Base-by-base conservation (phyloP, 1,140 invertebrate species). In the Drosophila trapezifrons region DNA sequence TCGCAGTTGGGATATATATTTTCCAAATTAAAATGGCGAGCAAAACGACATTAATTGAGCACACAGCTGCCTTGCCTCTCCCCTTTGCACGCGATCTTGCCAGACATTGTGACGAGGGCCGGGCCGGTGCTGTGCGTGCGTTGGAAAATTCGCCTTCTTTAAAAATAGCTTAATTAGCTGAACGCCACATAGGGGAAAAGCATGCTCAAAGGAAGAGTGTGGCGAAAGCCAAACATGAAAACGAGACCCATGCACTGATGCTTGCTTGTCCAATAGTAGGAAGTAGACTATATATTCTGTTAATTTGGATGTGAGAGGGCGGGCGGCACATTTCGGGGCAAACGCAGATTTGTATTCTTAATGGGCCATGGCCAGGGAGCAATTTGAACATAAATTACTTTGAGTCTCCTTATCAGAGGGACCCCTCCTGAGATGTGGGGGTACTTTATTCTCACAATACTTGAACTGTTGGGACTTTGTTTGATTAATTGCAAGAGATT, bases 81-180 rank as follows among this genome's bases (percentile, higher is more conserved):
- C 49, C 40, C 15, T 22, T 8, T 40, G 49, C 79, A 87, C 79
- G 79, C 83, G 83, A 86, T 86, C 83, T 86, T 79, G 71, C 64
- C 67, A 86, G 83, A 86, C 83, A 79, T 59, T 56, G 47, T 63
- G 83, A 78, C 82, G 27, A 52, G 20, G 77, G 70, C 10, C 47
- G 6, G 25, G 43, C 10, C 47, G 6, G 25, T 43, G 32, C 22
- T 60, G 76, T 67, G 70, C 59, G 65, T 80, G 72, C 43, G 58
- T 64, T 25, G 51, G 70, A 59, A 75, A 66, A 69, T 69, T 70
- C 63, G 67, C 42, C 38, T 38, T 42, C 29, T 69, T 63, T 45
- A 79, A 86, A 86, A 86, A 86, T 86, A 86, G 72, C 83, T 86
- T 86, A 83, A 86, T 87, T 86, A 86, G 83, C 80, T 67, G 64